Evolutionary conservation across 1,140 invertebrate species (phyloP), one percentile per base, ranked within the genome.

Genomic region (Chlorops oryzae): DNA sequence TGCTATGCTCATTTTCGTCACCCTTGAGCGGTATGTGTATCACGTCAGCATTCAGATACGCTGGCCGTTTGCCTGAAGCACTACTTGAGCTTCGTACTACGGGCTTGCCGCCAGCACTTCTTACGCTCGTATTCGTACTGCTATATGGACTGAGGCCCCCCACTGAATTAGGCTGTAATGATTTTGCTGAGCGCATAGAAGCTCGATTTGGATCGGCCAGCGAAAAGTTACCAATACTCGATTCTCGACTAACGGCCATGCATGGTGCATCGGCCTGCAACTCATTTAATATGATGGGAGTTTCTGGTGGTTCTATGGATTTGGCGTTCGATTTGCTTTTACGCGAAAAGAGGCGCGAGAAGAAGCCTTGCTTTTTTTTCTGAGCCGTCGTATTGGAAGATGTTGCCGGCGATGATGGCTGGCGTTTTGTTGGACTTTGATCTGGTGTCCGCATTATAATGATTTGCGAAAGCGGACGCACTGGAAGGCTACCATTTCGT

Each of bases 1-100:
- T 63, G 60, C 7, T 28, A 25, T 2, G 28, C n/a, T 27, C 43
- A 43, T 21, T 18, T 44, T 5, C 61, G 7, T 63, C 64, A 43
- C 78, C 76, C 63, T 81, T 81, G 1, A 82, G 62, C 0, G 80
- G 80, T 37, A 81, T 81, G 47, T 80, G 79, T n/a, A 81, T 79
- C 10, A 81, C 74, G 56, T 78, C 69, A 7, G 65, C 62, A 50
- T 65, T 61, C 15, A 72, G 42, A 17, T 72, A 50, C 0, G 65
- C 58, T 0, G 78, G 79, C 0, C 79, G 67, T 35, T 75, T 73
- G 2, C 78, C 78, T 5, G 78, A 80, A 3, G 79, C 75, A 56
- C 76, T 78, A 55, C 77, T 79, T 1, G 77, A 75, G 35, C 78
- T 80, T 1, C 79, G 70, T 3, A 74, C 77, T 2, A 80, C 76